Base-by-base conservation (phyloP, 2,888 invertebrate genomes). In the Cristatella mucedo region DNA sequence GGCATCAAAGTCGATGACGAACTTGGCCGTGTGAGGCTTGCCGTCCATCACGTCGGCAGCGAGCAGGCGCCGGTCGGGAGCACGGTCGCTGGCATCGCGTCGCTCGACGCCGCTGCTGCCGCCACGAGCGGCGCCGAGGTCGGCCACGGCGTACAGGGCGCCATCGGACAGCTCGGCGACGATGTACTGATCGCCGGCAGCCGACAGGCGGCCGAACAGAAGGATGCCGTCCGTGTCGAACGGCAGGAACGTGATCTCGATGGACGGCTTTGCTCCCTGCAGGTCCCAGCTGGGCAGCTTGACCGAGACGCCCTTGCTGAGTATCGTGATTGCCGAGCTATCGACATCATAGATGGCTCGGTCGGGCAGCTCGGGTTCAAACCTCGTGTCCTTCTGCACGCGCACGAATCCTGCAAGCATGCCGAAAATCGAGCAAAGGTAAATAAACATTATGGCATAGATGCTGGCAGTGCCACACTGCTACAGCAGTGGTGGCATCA, bases 101-200 rank as follows among this genome's bases (percentile, higher is more conserved):
- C 26, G 7, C 7, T 26, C 26, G n/a, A 22, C 36, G 15, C n/a
- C 22, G 24, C 4, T 41, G 41, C 1, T 50, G 47, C 15, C 61
- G 42, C 18, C 46, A 47, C 1, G 51, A 47, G 6, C 49, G 49
- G 42, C 41, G 1, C 59, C 61, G 18, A 57, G 46, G 43, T 61
- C 49, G 38, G 56, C 49, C 9, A 62, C 53, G 24, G 57, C 50
- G 44, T 56, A 59, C 5, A 59, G 49, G 16, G 50, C 49, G 1
- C 60, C 61, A 41, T 62, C 63, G 42, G 49, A 56, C 21, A 62
- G 42, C 44, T 63, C 63, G 9, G 61, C 33, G 4, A 54, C 57
- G 15, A 61, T 38, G 43, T 55, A 61, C 19, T n/a, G n/a, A n/a
- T 48, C 47, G 4, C 34, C 40, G 15, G 41, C 47, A 40, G 9